Base-by-base conservation (phyloP, 1,140 invertebrate genomes). In the Octopus bimaculoides region DNA sequence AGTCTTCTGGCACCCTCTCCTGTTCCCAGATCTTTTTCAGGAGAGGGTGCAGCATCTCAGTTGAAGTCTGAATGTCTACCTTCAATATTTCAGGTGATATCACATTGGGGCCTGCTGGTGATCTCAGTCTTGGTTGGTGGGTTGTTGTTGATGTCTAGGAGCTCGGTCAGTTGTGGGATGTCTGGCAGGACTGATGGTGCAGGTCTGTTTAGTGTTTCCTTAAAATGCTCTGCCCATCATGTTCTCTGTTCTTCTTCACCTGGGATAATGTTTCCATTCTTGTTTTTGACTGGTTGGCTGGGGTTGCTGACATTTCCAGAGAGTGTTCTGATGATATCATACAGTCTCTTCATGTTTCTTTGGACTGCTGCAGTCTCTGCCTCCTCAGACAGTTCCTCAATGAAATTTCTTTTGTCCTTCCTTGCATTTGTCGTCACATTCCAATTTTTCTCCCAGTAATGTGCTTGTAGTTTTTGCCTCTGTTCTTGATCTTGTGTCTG, bases 81-180 rank as follows among this genome's bases (percentile, higher is more conserved):
- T 83, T 81, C 26, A 81, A n/a, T 52, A 78, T 78, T 78, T 84
- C 69, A 78, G 52, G 54, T 78, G 82, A 73, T 54, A 83, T 80
- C 79, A 56, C 77, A 55, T 82, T 78, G 56, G 54, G 83, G 20
- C 81, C 79, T 77, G 82, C 4, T 74, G 81, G 17, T 9, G 56
- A 82, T 82, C 53, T 78, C 79, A 10, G 54, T 1, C 52, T 54
- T 77, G 3, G 10, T 41, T 66, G 77, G 54, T 54, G 54, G 69
- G 75, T 75, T 26, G 73, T n/a, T 80, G 53, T 76, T 77, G 9
- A 82, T 77, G 20, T 78, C 54, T 9, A 82, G 26, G 6, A 78
- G 56, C 7, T 73, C 20, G 5, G 10, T 53, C n/a, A 79, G 26
- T 20, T 55, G 75, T 52, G 4, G 52, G 52, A 79, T 77, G 53